Evolutionary conservation across 2,797 vertebrate genomes (phyloP).

Genomic region (Sebastiscus albofasciatus): DNA sequence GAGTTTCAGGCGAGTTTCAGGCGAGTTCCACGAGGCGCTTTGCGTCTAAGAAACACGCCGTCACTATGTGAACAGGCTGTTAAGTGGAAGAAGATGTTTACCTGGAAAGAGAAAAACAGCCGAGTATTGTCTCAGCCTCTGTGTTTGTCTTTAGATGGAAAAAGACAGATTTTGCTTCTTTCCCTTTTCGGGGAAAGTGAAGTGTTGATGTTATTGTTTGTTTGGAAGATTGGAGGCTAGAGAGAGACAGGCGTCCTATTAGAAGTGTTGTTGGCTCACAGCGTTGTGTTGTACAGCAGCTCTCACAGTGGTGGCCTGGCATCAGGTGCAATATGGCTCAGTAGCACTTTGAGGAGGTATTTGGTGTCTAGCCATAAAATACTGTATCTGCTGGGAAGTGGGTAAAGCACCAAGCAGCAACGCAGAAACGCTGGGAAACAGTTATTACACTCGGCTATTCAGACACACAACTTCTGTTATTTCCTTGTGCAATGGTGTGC

Average conservation of each 20-base stretch:
- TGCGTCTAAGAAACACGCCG: background rate
- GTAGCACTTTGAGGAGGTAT: constrained; percentile 65
- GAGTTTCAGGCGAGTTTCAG: constrained; percentile 7
- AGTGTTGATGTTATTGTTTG: constrained; percentile 65
- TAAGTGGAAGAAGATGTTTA: constrained; percentile 42
- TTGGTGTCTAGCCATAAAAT: constrained; percentile 66
- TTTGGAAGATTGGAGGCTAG: constrained; percentile 63
- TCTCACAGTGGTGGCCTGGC: constrained; percentile 69
- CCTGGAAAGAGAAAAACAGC: constrained; percentile 29
- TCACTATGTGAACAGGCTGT: constrained; percentile 6
- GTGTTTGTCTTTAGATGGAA: constrained; percentile 28
- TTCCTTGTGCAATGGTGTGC: constrained; percentile 43
- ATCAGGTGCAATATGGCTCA: constrained; percentile 72
- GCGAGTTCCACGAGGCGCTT: background rate
- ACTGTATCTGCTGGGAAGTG: constrained; percentile 61
- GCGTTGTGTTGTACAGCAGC: constrained; percentile 65
- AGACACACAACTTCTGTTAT: constrained; percentile 45
- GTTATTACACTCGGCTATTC: constrained; percentile 60
- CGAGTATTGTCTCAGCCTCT: constrained; percentile 24
- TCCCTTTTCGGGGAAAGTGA: background rate
- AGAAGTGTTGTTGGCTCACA: constrained; percentile 65
- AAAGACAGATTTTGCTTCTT: constrained; percentile 29
- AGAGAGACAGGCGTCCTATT: constrained; percentile 69
- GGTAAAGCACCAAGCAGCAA: constrained; percentile 47
- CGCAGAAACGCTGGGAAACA: constrained; percentile 39